Evolutionary conservation across 2,888 invertebrate species (phyloP).

Genomic region (Limenitis arthemis): DNA sequence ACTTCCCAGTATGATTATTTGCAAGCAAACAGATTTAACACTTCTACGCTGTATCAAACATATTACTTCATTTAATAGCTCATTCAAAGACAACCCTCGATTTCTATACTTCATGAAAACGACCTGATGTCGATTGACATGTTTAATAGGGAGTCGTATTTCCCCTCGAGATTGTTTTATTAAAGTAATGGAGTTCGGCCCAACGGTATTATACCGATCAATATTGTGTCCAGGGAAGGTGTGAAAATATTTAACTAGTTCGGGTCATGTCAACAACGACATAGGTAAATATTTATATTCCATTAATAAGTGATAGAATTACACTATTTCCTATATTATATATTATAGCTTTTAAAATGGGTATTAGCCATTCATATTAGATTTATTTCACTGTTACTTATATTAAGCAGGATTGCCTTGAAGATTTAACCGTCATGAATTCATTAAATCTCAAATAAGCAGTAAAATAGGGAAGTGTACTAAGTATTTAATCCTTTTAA

Average conservation of each 20-base stretch:
- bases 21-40: not conserved
- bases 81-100: not conserved
- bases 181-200: slow-evolving; percentile 38
- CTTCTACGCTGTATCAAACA: not conserved
- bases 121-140: slow-evolving; percentile 7
- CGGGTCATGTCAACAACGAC: slow-evolving; percentile 11
- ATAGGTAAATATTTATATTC: not conserved
- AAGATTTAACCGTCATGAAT: too few relatives aligned
- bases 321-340: not conserved
- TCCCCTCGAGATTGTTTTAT: slow-evolving; percentile 32
- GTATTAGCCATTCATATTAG: too few relatives aligned
- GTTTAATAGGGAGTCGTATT: slow-evolving; percentile 9
- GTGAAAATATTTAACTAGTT: slow-evolving; percentile 35
- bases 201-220: slow-evolving; percentile 31
- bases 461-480: too few relatives aligned
- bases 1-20: too few relatives aligned
- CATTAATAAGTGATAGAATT: not conserved
- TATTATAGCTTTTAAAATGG: not conserved
- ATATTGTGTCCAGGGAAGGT: slow-evolving; percentile 28
- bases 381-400: too few relatives aligned
- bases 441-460: too few relatives aligned
- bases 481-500: too few relatives aligned
- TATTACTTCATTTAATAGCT: not conserved
- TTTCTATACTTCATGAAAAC: slow-evolving; percentile 2
- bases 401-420: too few relatives aligned